Percentiles rank a stretch among this genome's conserved stretches.
Evolutionary conservation across 2,113 vertebrate species (phyloP).

Genomic region (Rhinopithecus roxellana): DNA sequence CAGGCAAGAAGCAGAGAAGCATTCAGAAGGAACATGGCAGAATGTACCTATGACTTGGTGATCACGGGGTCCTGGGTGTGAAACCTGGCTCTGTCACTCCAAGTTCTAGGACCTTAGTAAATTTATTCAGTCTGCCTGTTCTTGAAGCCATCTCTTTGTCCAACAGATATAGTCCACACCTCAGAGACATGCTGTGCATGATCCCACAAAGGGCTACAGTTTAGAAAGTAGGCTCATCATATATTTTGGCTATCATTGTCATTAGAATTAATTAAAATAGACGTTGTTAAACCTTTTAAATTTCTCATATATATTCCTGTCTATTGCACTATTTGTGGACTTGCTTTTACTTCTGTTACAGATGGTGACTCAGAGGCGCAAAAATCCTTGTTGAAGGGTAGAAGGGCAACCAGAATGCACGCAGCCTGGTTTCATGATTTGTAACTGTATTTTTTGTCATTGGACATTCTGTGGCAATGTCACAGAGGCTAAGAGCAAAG

Average conservation of each 20-base stretch:
- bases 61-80: neutral
- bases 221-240: neutral
- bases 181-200: neutral
- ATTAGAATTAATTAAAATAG: neutral
- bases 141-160: neutral
- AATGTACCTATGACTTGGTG: neutral
- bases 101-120: neutral
- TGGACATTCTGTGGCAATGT: neutral
- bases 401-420: accelerated
- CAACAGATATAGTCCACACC: accelerated
- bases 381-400: neutral
- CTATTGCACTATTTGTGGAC: neutral
- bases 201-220: neutral
- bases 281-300: neutral
- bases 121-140: neutral
- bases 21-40: neutral
- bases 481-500: neutral
- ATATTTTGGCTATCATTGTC: neutral
- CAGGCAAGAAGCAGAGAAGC: neutral
- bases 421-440: accelerated
- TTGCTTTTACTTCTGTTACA: neutral
- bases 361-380: neutral
- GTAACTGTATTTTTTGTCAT: neutral
- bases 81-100: neutral
- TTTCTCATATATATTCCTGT: neutral